Conservation (phyloP, 1,140 invertebrate genomes). For the Trachelipus rathkii region DNA sequence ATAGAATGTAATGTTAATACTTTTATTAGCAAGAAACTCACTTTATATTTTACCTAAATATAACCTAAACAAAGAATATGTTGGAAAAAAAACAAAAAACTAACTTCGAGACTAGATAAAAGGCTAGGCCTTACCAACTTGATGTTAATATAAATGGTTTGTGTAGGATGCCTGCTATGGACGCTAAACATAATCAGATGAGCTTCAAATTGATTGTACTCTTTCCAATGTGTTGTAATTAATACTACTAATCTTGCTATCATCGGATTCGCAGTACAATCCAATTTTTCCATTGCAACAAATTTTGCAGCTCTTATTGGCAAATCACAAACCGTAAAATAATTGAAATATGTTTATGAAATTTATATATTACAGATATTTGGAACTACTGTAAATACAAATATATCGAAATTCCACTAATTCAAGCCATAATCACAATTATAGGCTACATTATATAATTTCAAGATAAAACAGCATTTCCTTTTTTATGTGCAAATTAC, state of each 20-base stretch:
- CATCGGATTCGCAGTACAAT: conserved; percentile 97
- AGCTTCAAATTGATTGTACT: conserved; percentile 92
- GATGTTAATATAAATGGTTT: conserved; percentile 94
- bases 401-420: too few species aligned
- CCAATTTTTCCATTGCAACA: conserved; percentile 97
- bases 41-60: too few species aligned
- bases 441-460: too few species aligned
- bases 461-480: too few species aligned
- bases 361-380: too few species aligned
- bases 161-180: conserved; percentile 93
- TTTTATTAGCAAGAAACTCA: not conserved
- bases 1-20: conserved; percentile 4
- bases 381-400: too few species aligned
- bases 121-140: conserved; percentile 66
- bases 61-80: too few species aligned
- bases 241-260: conserved; percentile 91
- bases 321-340: conserved; percentile 79
- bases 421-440: too few species aligned
- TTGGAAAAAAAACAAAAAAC: too few species aligned
- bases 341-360: too few species aligned
- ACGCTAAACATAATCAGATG: conserved; percentile 97
- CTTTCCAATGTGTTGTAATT: conserved; percentile 98
- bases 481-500: too few species aligned
- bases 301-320: conserved; percentile 94
- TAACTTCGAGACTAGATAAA: too few species aligned